A percentile compares a stretch with the other conserved stretches of the same genome.
phyloP scores from a whole-genome alignment of 2,113 vertebrate genomes.

The Trematocara zebra region DNA sequence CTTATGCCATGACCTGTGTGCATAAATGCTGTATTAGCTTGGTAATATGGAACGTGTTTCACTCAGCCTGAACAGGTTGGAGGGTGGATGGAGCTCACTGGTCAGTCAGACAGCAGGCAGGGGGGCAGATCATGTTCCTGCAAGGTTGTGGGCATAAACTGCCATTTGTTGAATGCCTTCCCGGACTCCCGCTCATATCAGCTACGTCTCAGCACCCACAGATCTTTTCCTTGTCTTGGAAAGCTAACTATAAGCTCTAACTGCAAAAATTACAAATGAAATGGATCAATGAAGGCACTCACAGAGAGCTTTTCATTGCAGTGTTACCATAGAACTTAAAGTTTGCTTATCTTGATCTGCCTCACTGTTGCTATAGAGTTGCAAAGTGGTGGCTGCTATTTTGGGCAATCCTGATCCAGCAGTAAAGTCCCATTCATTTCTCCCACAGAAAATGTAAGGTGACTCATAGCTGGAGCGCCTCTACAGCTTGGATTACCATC shows the following conservation, averaged over 20 bases:
- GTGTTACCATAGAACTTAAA: background rate
- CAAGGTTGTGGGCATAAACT: background rate
- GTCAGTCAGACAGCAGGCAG: background rate
- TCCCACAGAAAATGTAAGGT: background rate
- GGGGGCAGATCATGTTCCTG: background rate
- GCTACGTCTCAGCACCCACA: background rate
- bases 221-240: background rate
- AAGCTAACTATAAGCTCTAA: background rate
- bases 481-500: background rate
- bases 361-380: background rate
- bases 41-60: background rate
- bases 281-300: background rate
- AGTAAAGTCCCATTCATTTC: background rate
- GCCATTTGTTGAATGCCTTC: background rate
- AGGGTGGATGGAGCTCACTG: background rate
- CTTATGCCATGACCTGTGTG: background rate
- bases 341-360: background rate
- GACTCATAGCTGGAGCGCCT: background rate
- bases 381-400: background rate
- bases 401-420: background rate
- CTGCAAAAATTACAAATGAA: background rate
- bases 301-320: background rate
- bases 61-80: background rate
- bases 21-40: background rate
- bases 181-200: background rate